Evolutionary conservation across 1,140 invertebrate genomes (phyloP).

Genomic region (Magallana angulata): DNA sequence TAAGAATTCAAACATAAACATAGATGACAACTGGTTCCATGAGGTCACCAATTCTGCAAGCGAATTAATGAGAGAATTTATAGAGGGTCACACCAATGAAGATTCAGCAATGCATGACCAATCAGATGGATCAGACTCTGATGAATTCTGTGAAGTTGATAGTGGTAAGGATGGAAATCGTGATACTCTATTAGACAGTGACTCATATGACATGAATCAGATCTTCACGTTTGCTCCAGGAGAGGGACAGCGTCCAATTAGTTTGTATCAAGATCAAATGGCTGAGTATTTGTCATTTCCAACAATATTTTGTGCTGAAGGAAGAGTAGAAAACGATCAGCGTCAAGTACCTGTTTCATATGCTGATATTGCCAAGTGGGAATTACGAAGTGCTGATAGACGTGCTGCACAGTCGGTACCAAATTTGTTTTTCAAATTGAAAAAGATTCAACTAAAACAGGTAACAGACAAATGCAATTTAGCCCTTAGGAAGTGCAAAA

Average conservation of each 20-base stretch:
- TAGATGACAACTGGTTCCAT: conserved; percentile 30
- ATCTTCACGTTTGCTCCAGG: conserved; percentile 48
- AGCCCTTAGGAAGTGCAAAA: conserved; percentile 45
- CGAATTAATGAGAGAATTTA: conserved; percentile 42
- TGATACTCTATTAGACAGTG: conserved; percentile 46
- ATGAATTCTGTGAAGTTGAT: conserved; percentile 44
- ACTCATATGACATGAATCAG: conserved; percentile 26
- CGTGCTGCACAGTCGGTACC: conserved; percentile 45
- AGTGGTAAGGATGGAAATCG: conserved; percentile 19
- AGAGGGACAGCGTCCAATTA: conserved; percentile 49
- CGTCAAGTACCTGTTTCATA: conserved; percentile 43
- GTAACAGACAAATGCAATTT: conserved; percentile 44
- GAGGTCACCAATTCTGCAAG: conserved; percentile 22
- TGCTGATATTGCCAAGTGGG: conserved; percentile 48
- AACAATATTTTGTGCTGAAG: conserved; percentile 61
- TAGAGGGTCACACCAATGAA: not conserved
- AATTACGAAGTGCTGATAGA: conserved; percentile 42
- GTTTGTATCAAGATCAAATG: conserved; percentile 51
- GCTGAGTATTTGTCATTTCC: conserved; percentile 59
- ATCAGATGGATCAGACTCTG: conserved; percentile 10
- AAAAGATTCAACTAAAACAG: conserved; percentile 48
- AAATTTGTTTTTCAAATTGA: conserved; percentile 51
- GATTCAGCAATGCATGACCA: not conserved
- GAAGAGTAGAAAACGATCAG: conserved; percentile 37
- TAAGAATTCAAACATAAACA: conserved; percentile 39